Percentiles rank a stretch among this genome's conserved stretches.
Conservation (phyloP, 1,140 invertebrate species). For the Drosophila subpulchrella region DNA sequence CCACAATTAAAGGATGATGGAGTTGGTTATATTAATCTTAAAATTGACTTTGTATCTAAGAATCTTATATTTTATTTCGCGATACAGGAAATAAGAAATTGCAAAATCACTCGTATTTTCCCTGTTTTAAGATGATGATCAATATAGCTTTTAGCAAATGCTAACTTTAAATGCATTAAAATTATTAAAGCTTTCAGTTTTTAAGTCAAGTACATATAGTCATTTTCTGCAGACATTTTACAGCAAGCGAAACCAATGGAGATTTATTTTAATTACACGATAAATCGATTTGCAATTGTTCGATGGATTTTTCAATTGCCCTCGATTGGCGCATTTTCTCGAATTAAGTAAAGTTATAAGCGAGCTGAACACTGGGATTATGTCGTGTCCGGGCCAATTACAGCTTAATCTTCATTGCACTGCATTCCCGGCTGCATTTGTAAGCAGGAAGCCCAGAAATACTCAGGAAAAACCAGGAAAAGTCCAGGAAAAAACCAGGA, state of each 20-base stretch:
- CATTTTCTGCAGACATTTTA: not conserved
- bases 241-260: not conserved
- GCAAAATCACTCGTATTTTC: too few species aligned
- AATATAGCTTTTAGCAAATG: too few species aligned
- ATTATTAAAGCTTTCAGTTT: too few species aligned
- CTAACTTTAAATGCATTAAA: too few species aligned
- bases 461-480: not conserved
- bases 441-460: constrained; percentile 6
- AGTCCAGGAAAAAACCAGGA: constrained; percentile 1
- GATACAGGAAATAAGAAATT: too few species aligned
- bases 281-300: constrained; percentile 25
- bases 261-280: constrained; percentile 27
- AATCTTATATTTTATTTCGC: too few species aligned
- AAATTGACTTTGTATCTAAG: too few species aligned
- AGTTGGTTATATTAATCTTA: too few species aligned
- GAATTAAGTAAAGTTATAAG: constrained; percentile 19
- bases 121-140: too few species aligned
- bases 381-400: constrained; percentile 39
- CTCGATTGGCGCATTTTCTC: constrained; percentile 4
- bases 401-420: constrained; percentile 52
- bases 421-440: constrained; percentile 14
- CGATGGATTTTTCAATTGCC: constrained; percentile 25
- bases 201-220: not conserved
- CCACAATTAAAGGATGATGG: too few species aligned
- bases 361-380: constrained; percentile 35